Base-by-base conservation (phyloP, 2,888 invertebrate genomes). In the Rotaria sp. region DNA sequence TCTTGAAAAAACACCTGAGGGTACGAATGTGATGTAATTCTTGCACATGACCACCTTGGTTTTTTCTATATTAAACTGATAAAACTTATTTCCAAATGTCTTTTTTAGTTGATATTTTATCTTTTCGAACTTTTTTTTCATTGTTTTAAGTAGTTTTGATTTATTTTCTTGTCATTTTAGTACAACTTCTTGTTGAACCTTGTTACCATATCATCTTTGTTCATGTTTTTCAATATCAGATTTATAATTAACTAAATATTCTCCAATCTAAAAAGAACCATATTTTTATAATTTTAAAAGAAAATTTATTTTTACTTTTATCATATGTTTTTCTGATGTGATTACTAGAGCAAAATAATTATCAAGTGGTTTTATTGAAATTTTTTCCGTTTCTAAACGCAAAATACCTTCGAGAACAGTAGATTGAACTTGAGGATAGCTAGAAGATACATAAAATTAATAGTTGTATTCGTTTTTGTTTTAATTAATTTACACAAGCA, bases 281-380 rank as follows among this genome's bases (percentile, higher is more conserved):
- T 1, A 52, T 21, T 21, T 52, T 1, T 15, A 21, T 21, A 21
- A 52, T 15, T 21, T 21, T 2, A 52, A 52, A 52, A 52, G 67
- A 84, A 85, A 15, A 3, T 41, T 41, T 41, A 5, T 41, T 50
- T 88, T 87, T 88, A 93, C 93, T 92, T 96, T 97, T 89, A 96
- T 96, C 99, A 99, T 99, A 89, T 99, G 99, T 55, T 94, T 94
- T 92, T 99, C 99, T n/a, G 95, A 93, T 91, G 99, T 99, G 0
- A 96, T 96, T 99, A 99, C 99, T 93, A 99, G 96, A 0, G 98
- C 99, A 92, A 97, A 98, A 91, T 96, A 99, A 91, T 98, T 98
- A 86, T 95, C 95, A 0, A 98, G 99, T 91, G 95, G 93, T 89
- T 94, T 94, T 0, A 96, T 96, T 0, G 94, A 92, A 84, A 97